A percentile compares a stretch with the other conserved stretches of the same genome.
phyloP scores from a whole-genome alignment of 92 coral and sea anemone species.

The Blastomussa wellsi region DNA sequence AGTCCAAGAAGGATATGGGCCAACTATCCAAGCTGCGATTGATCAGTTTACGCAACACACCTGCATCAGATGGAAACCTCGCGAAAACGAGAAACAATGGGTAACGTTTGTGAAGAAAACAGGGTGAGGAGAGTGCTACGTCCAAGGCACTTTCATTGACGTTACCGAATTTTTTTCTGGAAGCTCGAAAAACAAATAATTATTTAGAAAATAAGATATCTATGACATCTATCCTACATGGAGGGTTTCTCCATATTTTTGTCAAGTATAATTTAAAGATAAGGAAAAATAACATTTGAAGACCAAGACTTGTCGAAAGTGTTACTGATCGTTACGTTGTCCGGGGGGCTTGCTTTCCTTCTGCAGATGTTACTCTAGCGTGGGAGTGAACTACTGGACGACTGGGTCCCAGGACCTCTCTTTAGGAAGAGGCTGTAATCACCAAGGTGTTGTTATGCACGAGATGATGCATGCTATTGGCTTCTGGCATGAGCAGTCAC shows the following conservation, averaged over 20 bases:
- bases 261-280: too few relatives aligned
- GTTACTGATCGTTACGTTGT: too few relatives aligned
- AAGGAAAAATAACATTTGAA: too few relatives aligned
- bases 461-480: constrained; percentile 92
- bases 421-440: constrained; percentile 73
- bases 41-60: constrained; percentile 57
- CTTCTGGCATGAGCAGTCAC: constrained; percentile 94
- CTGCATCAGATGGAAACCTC: constrained; percentile 70
- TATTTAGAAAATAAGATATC: background rate
- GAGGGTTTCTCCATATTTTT: too few relatives aligned
- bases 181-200: background rate
- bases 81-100: constrained; percentile 56
- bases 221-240: background rate
- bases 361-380: constrained; percentile 74
- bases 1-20: constrained; percentile 42
- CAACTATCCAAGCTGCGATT: constrained; percentile 63
- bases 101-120: constrained; percentile 47
- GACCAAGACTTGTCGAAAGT: too few relatives aligned
- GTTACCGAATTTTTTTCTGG: background rate
- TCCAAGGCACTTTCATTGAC: background rate
- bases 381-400: constrained; percentile 61
- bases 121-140: constrained; percentile 43
- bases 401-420: constrained; percentile 69
- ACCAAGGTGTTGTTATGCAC: constrained; percentile 63
- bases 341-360: background rate